Base-by-base conservation (phyloP, 2,888 invertebrate genomes). In the Morpho helenor region DNA sequence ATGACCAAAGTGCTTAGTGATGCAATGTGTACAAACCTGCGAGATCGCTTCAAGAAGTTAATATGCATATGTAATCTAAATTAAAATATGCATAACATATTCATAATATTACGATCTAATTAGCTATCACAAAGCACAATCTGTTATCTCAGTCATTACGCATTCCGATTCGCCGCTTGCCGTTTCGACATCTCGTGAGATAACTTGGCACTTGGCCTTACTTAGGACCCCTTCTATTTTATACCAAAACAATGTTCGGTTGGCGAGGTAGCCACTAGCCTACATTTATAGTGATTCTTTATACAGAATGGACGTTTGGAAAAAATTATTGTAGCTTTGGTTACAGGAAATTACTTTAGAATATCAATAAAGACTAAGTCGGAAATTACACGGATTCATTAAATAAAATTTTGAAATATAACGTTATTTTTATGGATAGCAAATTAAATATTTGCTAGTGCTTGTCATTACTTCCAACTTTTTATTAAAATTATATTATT, bases 161-260 rank as follows among this genome's bases (percentile, higher is more conserved):
- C 65, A 66, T 68, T 65, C 68, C 57, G 57, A 62, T 58, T 60
- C 59, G 61, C 67, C 64, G 76, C 82, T 80, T 81, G 77, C 80
- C 73, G 72, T 82, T 81, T 79, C 84, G 74, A 77, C 77, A 82
- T 76, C 69, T 70, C 67, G 70, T 72, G 74, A 81, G 79, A 79
- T 80, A 81, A 75, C 74, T 69, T 69, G 75, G 75, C 76, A 76
- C 74, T 68, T 70, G 65, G 59, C 56, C 49, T 56, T 61, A 69
- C 75, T 60, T 46, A 40, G 52, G 55, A 51, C 62, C 65, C 65
- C 65, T 65, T 65, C 65, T 65, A 65, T 61, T 62, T 59, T 51
- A 60, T 61, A 52, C 45, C 22, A 62, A 16, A 62, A 60, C 60
- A 64, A 62, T 63, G 64, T 61, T 61, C 51, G 61, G 46, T 48